phyloP scores from a whole-genome alignment of 2,888 invertebrate species.

The Campoplex nolae region DNA sequence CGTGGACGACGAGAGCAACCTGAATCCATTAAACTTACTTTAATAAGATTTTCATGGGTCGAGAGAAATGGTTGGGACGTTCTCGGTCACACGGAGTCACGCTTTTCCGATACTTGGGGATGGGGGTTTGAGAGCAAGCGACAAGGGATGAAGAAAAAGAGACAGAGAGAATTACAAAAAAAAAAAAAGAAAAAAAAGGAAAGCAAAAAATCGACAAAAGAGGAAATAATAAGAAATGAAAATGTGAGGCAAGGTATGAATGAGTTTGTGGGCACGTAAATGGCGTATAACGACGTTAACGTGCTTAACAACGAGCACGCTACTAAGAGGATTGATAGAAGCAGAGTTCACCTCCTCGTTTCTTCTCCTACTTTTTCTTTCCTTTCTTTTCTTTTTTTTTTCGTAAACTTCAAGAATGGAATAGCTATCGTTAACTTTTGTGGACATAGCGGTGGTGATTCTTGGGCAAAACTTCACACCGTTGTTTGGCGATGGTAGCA shows the following conservation, averaged over 20 bases:
- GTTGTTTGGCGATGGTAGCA: neutral
- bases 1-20: slow-evolving; percentile 40
- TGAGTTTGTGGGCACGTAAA: slow-evolving; percentile 52
- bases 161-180: slow-evolving; percentile 17
- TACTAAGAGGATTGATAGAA: slow-evolving; percentile 49
- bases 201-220: slow-evolving; percentile 29
- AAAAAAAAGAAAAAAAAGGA: slow-evolving; percentile 38
- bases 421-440: slow-evolving; percentile 28
- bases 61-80: slow-evolving; percentile 59
- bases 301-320: slow-evolving; percentile 54
- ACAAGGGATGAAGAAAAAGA: slow-evolving; percentile 43
- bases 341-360: slow-evolving; percentile 19
- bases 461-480: neutral
- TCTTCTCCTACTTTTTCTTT: neutral
- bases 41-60: slow-evolving; percentile 70
- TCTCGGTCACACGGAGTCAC: slow-evolving; percentile 63
- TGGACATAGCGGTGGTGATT: neutral
- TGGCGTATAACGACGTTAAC: slow-evolving; percentile 62
- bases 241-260: neutral
- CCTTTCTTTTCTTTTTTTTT: slow-evolving; percentile 13
- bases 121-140: slow-evolving; percentile 17
- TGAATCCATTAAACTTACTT: slow-evolving; percentile 72
- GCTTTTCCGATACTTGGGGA: slow-evolving; percentile 65
- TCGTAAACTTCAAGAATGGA: slow-evolving; percentile 2
- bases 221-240: neutral